phyloP scores from a whole-genome alignment of 2,113 vertebrate genomes.

The Carlito syrichta region DNA sequence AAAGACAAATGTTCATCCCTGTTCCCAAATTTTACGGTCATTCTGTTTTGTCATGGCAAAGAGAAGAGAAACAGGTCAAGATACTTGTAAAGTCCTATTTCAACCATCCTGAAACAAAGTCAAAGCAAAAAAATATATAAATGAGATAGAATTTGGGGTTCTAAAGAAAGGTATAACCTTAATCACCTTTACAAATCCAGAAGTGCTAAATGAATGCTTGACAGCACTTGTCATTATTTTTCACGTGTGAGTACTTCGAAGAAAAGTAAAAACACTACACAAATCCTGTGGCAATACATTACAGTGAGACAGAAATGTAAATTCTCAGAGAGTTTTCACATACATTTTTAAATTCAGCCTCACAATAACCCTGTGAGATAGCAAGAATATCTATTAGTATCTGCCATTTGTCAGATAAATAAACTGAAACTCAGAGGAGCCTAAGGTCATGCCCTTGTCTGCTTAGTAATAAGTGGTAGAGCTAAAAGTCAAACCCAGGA shows the following conservation, averaged over 20 bases:
- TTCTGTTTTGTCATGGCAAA: not conserved
- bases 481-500: conserved; percentile 8
- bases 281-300: not conserved
- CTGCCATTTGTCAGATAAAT: not conserved
- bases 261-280: not conserved
- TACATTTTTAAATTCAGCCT: not conserved
- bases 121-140: conserved; percentile 38
- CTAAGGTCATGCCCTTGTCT: not conserved
- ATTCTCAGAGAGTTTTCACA: not conserved
- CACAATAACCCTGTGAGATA: not conserved
- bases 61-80: not conserved
- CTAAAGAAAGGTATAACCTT: not conserved
- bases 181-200: not conserved
- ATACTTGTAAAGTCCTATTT: not conserved
- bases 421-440: not conserved
- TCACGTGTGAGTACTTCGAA: not conserved
- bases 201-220: not conserved
- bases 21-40: not conserved
- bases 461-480: not conserved
- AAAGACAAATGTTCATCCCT: not conserved
- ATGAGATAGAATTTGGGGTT: not conserved
- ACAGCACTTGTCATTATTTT: conserved; percentile 19
- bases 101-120: not conserved
- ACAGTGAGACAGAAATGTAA: conserved; percentile 1
- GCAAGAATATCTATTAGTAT: not conserved